These are phyloP conservation scores for Malurus elegans DNA, from an alignment of 2,113 vertebrate species.

Conservation along the genomic window DNA sequence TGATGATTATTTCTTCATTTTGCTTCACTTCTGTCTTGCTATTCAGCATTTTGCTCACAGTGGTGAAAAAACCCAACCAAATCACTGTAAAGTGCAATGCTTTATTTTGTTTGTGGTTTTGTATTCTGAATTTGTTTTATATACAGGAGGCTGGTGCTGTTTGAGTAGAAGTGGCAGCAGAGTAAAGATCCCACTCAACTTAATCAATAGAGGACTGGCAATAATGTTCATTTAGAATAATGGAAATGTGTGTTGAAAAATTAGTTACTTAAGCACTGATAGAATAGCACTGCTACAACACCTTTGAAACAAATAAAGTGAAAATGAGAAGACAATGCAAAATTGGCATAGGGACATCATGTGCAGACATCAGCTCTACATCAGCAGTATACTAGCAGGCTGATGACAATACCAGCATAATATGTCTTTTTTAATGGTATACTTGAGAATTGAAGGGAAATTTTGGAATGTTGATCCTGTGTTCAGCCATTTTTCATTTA, in stretches of 20 bases:
- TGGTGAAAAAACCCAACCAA: neutral
- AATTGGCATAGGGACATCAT: neutral
- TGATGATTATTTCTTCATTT: neutral
- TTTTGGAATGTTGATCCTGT: neutral
- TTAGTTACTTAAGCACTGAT: neutral
- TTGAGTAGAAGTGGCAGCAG: neutral
- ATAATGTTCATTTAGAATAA: neutral
- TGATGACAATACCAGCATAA: neutral
- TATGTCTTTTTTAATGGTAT: neutral
- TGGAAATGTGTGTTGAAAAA: neutral
- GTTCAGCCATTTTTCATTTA: neutral
- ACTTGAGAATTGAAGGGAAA: neutral
- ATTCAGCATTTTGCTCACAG: neutral
- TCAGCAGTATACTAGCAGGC: neutral
- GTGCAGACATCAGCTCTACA: neutral
- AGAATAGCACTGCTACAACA: neutral
- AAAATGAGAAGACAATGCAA: neutral
- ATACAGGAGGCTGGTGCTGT: neutral
- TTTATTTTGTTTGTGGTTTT: neutral
- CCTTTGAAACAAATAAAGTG: neutral
- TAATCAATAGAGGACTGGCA: neutral
- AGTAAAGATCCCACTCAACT: neutral
- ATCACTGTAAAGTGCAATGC: neutral
- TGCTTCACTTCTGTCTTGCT: neutral
- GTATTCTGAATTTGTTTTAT: neutral